These are phyloP conservation scores for Raja brachyura DNA, from an alignment of 2,113 vertebrate genomes.

Conservation along the genomic window DNA sequence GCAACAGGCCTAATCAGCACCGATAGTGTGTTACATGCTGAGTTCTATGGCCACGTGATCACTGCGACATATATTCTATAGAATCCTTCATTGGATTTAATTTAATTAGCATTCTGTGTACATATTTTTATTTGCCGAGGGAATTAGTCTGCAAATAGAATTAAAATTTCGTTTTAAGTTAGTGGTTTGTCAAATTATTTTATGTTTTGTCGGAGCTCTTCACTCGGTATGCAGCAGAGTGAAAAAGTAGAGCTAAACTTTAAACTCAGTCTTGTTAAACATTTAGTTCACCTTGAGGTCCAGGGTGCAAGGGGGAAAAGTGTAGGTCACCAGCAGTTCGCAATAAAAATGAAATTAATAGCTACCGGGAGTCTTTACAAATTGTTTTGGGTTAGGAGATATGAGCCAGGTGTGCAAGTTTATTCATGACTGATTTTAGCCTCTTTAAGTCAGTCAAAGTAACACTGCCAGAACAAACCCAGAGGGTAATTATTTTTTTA, in stretches of 20 bases:
- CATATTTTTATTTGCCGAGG: not conserved
- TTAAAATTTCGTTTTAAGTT: not conserved
- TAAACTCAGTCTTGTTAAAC: not conserved
- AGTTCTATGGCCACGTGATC: not conserved
- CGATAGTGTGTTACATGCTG: not conserved
- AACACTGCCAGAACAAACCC: not conserved
- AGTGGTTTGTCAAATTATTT: not conserved
- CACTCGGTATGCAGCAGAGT: not conserved
- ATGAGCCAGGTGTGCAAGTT: not conserved
- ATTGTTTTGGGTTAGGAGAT: not conserved
- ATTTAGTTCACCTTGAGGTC: not conserved
- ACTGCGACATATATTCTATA: not conserved
- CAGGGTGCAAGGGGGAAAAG: not conserved
- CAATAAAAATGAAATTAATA: not conserved
- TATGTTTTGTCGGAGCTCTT: not conserved
- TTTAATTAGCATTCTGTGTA: not conserved
- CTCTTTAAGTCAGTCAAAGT: not conserved
- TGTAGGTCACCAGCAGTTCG: not conserved
- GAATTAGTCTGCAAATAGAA: not conserved
- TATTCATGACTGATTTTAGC: not conserved
- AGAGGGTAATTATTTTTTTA: not conserved
- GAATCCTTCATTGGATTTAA: not conserved
- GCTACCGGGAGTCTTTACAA: not conserved
- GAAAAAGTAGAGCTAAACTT: not conserved
- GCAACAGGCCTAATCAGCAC: not conserved